Evolutionary conservation across 2,113 vertebrate genomes (phyloP), one percentile per base, ranked within the genome.

Genomic region (Indicator maculatus): DNA sequence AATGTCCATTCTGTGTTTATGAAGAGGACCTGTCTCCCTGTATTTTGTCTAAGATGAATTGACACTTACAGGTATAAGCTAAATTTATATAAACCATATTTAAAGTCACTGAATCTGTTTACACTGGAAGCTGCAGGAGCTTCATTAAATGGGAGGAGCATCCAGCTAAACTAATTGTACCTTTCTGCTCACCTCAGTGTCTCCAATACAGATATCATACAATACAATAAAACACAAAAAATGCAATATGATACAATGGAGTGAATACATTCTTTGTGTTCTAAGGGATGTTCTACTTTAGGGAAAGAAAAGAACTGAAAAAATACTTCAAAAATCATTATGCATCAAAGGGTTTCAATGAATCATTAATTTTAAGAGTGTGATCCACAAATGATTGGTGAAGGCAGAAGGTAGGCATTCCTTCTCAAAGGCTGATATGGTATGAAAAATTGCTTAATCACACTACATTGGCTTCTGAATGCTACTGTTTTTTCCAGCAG

Each of bases 361-460:
- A 90, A 39, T 90, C 47, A n/a, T 20, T 83, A 0, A 0, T 89
- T 91, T 81, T 71, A 80, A 89, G 60, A 60, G n/a, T 44, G 61
- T 61, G 44, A 95, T 52, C 64, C 52, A 67, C 3, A 21, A 33
- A 41, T 41, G 5, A 18, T 67, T 61, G 45, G 30, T 65, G 55
- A 83, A 69, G 73, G 50, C 23, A 52, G 21, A 16, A 75, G 41
- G 33, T 58, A 91, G 50, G 44, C 12, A 69, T 90, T 93, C 65
- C 33, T 95, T 88, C 69, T 72, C 53, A 56, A 86, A 85, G 41
- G 8, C 16, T 86, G 58, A 39, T 77, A 72, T 1, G 5, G 24
- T 86, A 75, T 44, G 65, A 92, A 83, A 90, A 90, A 74, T 50
- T 30, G 61, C 36, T 52, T 88, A 41, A 84, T 82, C 52, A 74